Conservation (phyloP, 2,797 vertebrate genomes). For the Neopelma chrysocephalum region DNA sequence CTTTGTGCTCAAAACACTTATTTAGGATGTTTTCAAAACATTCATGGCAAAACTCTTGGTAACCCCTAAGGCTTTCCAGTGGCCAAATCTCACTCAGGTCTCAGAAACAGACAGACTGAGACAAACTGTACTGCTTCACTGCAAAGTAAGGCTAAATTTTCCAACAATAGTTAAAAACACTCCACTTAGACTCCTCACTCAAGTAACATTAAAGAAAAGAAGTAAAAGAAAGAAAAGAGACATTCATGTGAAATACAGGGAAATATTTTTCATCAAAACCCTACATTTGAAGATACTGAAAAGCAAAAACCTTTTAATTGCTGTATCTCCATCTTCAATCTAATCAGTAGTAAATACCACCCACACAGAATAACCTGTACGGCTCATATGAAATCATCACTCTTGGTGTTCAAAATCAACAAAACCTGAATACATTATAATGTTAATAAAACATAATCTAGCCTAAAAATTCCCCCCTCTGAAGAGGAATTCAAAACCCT, state of each 20-base stretch:
- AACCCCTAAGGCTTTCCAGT: background rate
- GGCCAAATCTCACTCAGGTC: background rate
- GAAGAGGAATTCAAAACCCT: background rate
- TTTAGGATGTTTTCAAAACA: background rate
- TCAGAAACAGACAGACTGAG: background rate
- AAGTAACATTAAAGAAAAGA: background rate
- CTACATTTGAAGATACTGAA: background rate
- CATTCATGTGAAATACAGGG: background rate
- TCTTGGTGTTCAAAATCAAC: background rate
- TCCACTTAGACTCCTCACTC: background rate
- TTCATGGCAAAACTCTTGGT: background rate
- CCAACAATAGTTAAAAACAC: background rate
- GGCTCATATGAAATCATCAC: rapidly evolving
- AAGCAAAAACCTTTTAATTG: background rate
- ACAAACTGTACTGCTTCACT: background rate
- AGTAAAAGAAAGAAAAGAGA: background rate
- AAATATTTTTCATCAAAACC: background rate
- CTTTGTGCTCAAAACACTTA: background rate
- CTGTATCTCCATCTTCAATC: background rate
- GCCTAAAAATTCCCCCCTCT: background rate
- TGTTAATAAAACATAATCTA: background rate
- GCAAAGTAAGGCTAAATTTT: background rate
- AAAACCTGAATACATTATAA: background rate
- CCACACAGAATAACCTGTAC: background rate
- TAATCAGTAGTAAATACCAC: background rate